phyloP scores from a whole-genome alignment of 2,888 invertebrate species.

The Eupeodes luniger region DNA sequence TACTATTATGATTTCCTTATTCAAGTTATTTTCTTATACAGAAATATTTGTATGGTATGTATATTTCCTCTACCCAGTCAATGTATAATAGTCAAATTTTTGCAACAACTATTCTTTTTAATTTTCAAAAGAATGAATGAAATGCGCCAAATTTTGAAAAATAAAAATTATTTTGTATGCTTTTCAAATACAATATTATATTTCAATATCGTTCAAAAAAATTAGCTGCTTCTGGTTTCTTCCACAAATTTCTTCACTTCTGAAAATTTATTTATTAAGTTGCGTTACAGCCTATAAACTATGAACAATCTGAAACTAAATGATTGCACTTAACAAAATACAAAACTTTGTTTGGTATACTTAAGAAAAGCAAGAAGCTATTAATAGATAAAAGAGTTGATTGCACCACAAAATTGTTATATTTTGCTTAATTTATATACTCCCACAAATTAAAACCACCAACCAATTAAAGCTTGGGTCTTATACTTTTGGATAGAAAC shows the following conservation, averaged over 20 bases:
- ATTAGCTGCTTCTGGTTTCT: neutral
- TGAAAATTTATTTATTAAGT: neutral
- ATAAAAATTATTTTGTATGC: neutral
- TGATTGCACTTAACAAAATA: neutral
- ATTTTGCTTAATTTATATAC: no score
- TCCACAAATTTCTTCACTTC: neutral
- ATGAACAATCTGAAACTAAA: neutral
- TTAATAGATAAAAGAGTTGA: no score
- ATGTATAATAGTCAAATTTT: neutral
- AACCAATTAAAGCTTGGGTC: no score
- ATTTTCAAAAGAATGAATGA: neutral
- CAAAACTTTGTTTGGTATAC: neutral
- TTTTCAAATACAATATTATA: neutral
- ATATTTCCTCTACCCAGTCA: neutral
- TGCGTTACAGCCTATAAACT: neutral
- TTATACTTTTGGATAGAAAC: no score
- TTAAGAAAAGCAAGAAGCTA: neutral
- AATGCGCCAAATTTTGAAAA: neutral
- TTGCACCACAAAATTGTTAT: no score
- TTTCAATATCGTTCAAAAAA: neutral
- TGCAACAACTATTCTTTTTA: neutral
- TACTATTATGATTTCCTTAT: neutral
- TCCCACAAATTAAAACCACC: no score
- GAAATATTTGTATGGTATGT: conserved; percentile 44
- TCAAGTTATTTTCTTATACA: conserved; percentile 38